Base-by-base conservation (phyloP, 2,797 vertebrate genomes). In the Coregonus ussuriensis region DNA sequence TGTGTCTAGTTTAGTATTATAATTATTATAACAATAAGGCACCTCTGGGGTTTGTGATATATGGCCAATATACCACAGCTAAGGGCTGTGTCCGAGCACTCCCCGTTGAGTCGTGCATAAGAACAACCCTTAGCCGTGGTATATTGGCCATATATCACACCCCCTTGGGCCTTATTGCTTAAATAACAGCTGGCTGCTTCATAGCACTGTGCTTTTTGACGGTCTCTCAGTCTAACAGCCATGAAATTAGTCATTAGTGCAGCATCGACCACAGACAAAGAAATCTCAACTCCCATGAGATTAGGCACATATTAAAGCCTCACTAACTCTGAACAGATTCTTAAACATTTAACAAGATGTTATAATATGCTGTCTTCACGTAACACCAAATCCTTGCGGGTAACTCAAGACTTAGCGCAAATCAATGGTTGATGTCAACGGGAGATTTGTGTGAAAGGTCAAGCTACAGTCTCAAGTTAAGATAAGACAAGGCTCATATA, bases 1-100 rank as follows among this genome's bases (percentile, higher is more conserved):
- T 65, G 56, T 72, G 66, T 74, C 74, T 77, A 15, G 47, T 66
- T 78, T 78, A 29, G 71, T 31, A 71, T 52, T 79, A 72, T 68
- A 31, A 70, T 47, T 47, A 11, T 47, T 11, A 47, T 47, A 47
- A 9, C 41, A 47, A 47, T 11, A 47, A 47, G 2, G 41, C 41
- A 11, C 41, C 41, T 47, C 7, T 7, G 41, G 0, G 41, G 41
- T 47, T 47, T 47, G 41, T 47, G 37, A 6, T 37, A 37, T 6
- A 47, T 47, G 41, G 9, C 9, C 41, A 47, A 47, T 11, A 47
- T 47, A 47, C 41, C 41, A 47, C 41, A 9, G 9, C 41, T 11
- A 11, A 47, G 3, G 41, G 41, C 9, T 47, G 41, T 47, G 11
- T 47, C 7, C 41, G 3, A 9, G 41, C 41, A 47, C 41, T 47